Conservation (phyloP, 2,797 vertebrate species). For the Eleutherodactylus coqui region DNA sequence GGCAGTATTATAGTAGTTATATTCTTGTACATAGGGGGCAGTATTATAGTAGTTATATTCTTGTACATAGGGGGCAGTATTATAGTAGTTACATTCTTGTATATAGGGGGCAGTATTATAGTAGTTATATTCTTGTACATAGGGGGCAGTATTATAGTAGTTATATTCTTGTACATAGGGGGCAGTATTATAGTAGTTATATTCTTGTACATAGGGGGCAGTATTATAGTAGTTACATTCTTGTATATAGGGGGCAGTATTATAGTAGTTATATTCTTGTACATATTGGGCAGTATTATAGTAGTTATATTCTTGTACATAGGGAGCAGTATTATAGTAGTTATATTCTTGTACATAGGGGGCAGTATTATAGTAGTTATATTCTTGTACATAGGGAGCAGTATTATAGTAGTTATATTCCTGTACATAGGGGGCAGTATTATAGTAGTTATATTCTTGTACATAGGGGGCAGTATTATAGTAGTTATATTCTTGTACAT, state of each 20-base stretch:
- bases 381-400: not conserved
- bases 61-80: too few species aligned
- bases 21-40: too few species aligned
- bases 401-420: constrained; percentile 12
- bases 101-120: too few species aligned
- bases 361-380: constrained; percentile 6
- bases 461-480: too few species aligned
- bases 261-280: not conserved
- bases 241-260: not conserved
- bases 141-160: not conserved
- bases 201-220: not conserved
- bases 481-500: too few species aligned
- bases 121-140: too few species aligned
- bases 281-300: not conserved
- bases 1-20: too few species aligned
- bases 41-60: too few species aligned
- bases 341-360: not conserved
- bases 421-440: not conserved
- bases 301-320: constrained; percentile 5
- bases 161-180: not conserved
- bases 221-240: constrained; percentile 9
- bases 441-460: too few species aligned
- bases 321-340: not conserved
- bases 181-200: constrained; percentile 6
- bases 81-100: too few species aligned